These are phyloP conservation scores for Drosophila rufa DNA, from an alignment of 1,140 invertebrate genomes.

Conservation along the genomic window DNA sequence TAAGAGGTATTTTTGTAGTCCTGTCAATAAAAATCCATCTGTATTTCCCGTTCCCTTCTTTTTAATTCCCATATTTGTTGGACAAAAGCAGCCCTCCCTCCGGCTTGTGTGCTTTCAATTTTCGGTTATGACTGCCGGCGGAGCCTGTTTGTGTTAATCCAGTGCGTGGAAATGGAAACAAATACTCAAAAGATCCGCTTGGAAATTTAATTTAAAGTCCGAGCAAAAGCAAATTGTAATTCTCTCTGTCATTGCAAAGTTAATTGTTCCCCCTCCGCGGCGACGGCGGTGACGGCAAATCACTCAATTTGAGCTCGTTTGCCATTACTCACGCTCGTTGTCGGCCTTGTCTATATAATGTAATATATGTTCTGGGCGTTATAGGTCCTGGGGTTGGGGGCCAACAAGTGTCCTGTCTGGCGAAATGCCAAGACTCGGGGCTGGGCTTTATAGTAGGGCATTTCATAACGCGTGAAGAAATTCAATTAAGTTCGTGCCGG, in stretches of 20 bases:
- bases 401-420: slow-evolving; percentile 52
- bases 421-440: slow-evolving; percentile 35
- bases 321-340: slow-evolving; percentile 39
- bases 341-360: slow-evolving; percentile 31
- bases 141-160: slow-evolving; percentile 13
- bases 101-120: slow-evolving; percentile 72
- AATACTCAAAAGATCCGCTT: slow-evolving; percentile 21
- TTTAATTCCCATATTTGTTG: slow-evolving; percentile 38
- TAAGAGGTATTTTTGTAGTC: slow-evolving; percentile 10
- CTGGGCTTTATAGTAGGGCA: slow-evolving; percentile 50
- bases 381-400: slow-evolving; percentile 6
- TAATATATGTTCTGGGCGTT: slow-evolving; percentile 1
- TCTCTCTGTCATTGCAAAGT: slow-evolving; percentile 19
- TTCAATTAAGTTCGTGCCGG: slow-evolving; percentile 69
- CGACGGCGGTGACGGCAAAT: not conserved
- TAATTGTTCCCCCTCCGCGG: slow-evolving; percentile 19
- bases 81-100: slow-evolving; percentile 32
- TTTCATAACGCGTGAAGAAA: slow-evolving; percentile 80
- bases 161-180: slow-evolving; percentile 23
- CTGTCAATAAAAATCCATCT: too few species aligned
- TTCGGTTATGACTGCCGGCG: slow-evolving; percentile 33
- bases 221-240: slow-evolving; percentile 30
- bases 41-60: slow-evolving; percentile 8
- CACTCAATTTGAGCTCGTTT: slow-evolving; percentile 46
- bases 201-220: slow-evolving; percentile 32